Percentiles rank a stretch among this genome's conserved stretches.
Evolutionary conservation across 92 coral and sea anemone species (phyloP).

Genomic region (Zoanthus solanderi): DNA sequence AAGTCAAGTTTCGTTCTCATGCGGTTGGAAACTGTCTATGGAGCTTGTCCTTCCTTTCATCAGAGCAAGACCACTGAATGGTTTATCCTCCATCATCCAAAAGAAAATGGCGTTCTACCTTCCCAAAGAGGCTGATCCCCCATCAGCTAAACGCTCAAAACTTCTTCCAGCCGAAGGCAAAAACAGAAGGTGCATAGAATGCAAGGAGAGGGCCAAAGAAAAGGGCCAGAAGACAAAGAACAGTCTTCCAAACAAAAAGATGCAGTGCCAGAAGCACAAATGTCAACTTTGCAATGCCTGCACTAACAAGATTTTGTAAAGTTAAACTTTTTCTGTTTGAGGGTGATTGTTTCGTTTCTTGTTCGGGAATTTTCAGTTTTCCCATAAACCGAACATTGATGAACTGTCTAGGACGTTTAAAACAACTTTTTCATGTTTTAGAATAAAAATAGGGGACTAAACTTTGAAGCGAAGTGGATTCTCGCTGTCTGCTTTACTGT

Average conservation of each 20-base stretch:
- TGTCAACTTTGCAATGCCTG: constrained; percentile 22
- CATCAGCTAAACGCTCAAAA: constrained; percentile 30
- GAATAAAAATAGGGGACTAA: neutral
- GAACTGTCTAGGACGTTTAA: neutral
- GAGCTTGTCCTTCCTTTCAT: constrained; percentile 42
- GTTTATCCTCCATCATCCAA: constrained; percentile 32
- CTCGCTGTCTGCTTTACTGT: constrained; percentile 12
- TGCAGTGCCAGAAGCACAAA: neutral
- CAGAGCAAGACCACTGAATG: constrained; percentile 17
- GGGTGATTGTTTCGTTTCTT: neutral
- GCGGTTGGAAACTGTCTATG: constrained; percentile 39
- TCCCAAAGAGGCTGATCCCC: constrained; percentile 15
- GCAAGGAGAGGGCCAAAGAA: neutral
- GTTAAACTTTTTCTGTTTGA: constrained; percentile 3
- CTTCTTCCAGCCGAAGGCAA: constrained; percentile 28
- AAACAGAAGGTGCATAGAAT: neutral
- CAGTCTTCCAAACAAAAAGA: constrained; percentile 15
- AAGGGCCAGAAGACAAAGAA: constrained; percentile 30
- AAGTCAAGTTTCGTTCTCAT: constrained; percentile 42
- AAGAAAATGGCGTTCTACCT: constrained; percentile 37
- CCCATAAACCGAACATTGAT: constrained; percentile 14
- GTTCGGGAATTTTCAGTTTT: constrained; percentile 7
- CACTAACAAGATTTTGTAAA: constrained; percentile 7
- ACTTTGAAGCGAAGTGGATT: constrained; percentile 19
- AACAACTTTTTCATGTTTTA: neutral